Evolutionary conservation across 92 coral and sea anemone species (phyloP), one percentile per base, ranked within the genome.

Genomic region (Epizoanthus rinbou): DNA sequence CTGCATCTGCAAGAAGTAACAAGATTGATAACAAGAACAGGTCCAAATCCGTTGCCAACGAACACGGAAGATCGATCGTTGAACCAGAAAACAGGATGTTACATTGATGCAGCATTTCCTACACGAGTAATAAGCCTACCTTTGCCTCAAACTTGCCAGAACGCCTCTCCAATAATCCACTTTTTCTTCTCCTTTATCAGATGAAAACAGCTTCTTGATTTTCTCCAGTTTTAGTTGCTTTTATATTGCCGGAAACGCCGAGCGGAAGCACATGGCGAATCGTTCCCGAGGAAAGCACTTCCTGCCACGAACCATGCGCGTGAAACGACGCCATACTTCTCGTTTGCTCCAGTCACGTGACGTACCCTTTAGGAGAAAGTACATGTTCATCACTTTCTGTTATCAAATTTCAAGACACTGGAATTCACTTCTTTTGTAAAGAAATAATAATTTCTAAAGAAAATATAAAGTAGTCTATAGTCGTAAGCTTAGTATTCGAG

Each of bases 191-290:
- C 28, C 59, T 45, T 78, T 47, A 39, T 50, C 28, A 52, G 8
- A 78, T 23, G 82, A 62, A 62, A 43, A 31, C 37, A 78, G 25
- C 58, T 62, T 39, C 22, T 78, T 21, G 70, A 78, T 85, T 85
- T 89, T 82, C 89, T 80, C 87, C 86, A 71, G 67, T 80, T 89
- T 70, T 64, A 80, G 88, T 70, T 63, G 86, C 70, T 79, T 79
- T 70, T 71, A 72, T 81, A 80, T 33, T 85, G 97, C 97, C 97
- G 97, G 97, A 93, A 93, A 93, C 89, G 78, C 74, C 57, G 84
- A 88, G 91, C 97, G 97, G 97, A 93, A 93, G 97, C 97, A 93
- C 97, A 93, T 93, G 97, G 97, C 80, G 86, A 85, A 64, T 89
- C 91, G 83, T 73, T 84, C 73, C 45, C 67, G 73, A 67, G 63